These are phyloP conservation scores for Spondyliosoma cantharus DNA, from an alignment of 2,797 vertebrate genomes.

Conservation along the genomic window DNA sequence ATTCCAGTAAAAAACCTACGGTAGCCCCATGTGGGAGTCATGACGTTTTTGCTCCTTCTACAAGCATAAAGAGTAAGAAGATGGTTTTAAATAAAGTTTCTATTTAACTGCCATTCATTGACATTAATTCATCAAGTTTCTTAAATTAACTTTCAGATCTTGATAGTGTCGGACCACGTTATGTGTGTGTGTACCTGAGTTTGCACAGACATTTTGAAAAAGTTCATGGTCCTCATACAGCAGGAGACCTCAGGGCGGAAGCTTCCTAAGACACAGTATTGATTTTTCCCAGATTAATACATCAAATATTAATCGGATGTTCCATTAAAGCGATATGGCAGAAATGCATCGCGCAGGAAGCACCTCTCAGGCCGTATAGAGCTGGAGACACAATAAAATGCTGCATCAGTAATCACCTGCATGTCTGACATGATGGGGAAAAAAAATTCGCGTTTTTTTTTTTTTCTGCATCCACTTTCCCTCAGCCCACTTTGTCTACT, in stretches of 20 bases:
- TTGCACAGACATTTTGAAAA: slow-evolving; percentile 11
- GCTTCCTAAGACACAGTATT: slow-evolving; percentile 45
- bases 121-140: too few species aligned
- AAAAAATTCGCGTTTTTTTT: slow-evolving; percentile 26
- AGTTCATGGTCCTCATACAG: slow-evolving; percentile 5
- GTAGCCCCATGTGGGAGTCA: neutral
- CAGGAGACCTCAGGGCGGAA: slow-evolving; percentile 27
- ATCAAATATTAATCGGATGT: slow-evolving; percentile 72
- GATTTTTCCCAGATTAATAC: slow-evolving; percentile 62
- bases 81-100: neutral
- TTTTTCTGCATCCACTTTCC: slow-evolving; percentile 47
- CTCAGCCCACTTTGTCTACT: slow-evolving; percentile 39
- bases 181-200: neutral
- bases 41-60: slow-evolving; percentile 2
- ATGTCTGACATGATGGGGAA: slow-evolving; percentile 12
- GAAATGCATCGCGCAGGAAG: slow-evolving; percentile 42
- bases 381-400: slow-evolving; percentile 38
- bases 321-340: slow-evolving; percentile 58
- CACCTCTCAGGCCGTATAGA: neutral
- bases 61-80: slow-evolving; percentile 8
- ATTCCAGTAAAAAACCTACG: neutral
- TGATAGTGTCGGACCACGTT: neutral
- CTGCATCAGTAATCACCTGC: slow-evolving; percentile 43
- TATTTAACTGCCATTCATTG: neutral
- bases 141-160: too few species aligned